Conservation (phyloP, 2,888 invertebrate species). For the Acleris holmiana region DNA sequence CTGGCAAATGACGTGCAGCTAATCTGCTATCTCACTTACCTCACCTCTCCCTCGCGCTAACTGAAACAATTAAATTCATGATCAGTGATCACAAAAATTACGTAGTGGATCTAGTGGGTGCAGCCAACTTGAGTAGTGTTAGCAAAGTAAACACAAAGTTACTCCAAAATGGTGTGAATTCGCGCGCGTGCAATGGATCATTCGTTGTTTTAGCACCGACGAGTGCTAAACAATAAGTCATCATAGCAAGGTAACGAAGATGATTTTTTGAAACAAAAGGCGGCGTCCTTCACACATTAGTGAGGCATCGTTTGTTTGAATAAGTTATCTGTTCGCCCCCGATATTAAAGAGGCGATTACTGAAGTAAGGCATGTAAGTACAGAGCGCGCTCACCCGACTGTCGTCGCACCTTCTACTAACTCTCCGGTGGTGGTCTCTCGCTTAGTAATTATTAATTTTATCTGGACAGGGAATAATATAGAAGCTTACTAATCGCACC, state of each 20-base stretch:
- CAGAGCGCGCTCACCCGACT: conserved; percentile 56
- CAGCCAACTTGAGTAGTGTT: conserved; percentile 21
- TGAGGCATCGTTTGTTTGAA: conserved; percentile 74
- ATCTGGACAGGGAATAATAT: conserved; percentile 39
- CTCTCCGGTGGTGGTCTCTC: conserved; percentile 70
- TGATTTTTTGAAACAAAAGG: conserved; percentile 76
- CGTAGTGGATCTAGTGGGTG: conserved; percentile 10
- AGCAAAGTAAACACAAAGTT: conserved; percentile 17
- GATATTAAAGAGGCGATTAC: conserved; percentile 75
- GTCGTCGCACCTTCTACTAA: conserved; percentile 55
- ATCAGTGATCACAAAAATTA: conserved; percentile 28
- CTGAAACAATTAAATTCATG: conserved; percentile 27
- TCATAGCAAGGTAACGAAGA: conserved; percentile 72
- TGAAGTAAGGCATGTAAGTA: conserved; percentile 75
- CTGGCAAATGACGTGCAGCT: conserved; percentile 21
- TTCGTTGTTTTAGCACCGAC: conserved; percentile 30
- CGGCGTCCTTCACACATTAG: conserved; percentile 80
- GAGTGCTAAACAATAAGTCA: conserved; percentile 34
- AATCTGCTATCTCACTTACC: conserved; percentile 30
- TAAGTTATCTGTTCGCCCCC: conserved; percentile 73
- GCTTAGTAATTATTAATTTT: conserved; percentile 49
- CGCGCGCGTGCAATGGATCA: conserved; percentile 51
- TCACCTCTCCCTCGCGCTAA: conserved; percentile 20
- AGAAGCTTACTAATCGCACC: conserved; percentile 65
- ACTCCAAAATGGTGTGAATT: conserved; percentile 29